A percentile compares a stretch with the other conserved stretches of the same genome.
Conservation (phyloP, 2,797 vertebrate species). For the Spondyliosoma cantharus region DNA sequence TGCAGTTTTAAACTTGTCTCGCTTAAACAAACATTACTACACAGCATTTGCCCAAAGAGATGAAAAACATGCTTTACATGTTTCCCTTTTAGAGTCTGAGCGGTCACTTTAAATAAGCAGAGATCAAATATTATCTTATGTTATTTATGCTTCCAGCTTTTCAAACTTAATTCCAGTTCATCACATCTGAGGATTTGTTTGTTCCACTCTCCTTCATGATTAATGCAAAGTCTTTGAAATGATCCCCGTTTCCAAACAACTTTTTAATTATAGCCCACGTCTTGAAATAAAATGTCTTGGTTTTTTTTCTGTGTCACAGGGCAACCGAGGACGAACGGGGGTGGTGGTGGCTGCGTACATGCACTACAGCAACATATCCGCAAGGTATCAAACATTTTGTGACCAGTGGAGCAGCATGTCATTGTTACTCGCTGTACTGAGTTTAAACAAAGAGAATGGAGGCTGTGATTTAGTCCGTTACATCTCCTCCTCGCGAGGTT, state of each 20-base stretch:
- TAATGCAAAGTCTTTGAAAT: slow-evolving; percentile 22
- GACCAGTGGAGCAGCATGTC: neutral
- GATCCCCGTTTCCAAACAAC: slow-evolving; percentile 24
- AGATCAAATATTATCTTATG: slow-evolving; percentile 22
- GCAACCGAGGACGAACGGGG: slow-evolving; percentile 91
- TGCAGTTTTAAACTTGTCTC: slow-evolving; percentile 2
- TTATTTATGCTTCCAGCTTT: slow-evolving; percentile 27
- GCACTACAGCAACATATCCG: slow-evolving; percentile 98
- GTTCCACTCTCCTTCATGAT: neutral
- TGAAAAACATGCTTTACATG: slow-evolving; percentile 15
- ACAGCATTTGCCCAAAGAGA: slow-evolving; percentile 5
- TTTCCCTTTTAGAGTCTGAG: slow-evolving; percentile 21
- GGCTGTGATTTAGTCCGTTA: slow-evolving; percentile 63
- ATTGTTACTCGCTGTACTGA: too few species aligned
- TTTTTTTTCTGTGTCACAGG: slow-evolving; percentile 78
- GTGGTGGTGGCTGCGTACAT: slow-evolving; percentile 95
- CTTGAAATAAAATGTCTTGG: neutral
- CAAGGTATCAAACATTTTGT: slow-evolving; percentile 84
- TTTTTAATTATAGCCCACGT: neutral
- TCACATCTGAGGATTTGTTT: slow-evolving; percentile 22
- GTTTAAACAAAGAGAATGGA: neutral
- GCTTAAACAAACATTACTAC: neutral
- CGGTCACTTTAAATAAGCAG: slow-evolving; percentile 17
- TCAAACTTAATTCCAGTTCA: neutral
- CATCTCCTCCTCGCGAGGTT: slow-evolving; percentile 15